A percentile compares a stretch with the other conserved stretches of the same genome.
Evolutionary conservation across 1,140 invertebrate species (phyloP).

Genomic region (Dendroctonus ponderosae): DNA sequence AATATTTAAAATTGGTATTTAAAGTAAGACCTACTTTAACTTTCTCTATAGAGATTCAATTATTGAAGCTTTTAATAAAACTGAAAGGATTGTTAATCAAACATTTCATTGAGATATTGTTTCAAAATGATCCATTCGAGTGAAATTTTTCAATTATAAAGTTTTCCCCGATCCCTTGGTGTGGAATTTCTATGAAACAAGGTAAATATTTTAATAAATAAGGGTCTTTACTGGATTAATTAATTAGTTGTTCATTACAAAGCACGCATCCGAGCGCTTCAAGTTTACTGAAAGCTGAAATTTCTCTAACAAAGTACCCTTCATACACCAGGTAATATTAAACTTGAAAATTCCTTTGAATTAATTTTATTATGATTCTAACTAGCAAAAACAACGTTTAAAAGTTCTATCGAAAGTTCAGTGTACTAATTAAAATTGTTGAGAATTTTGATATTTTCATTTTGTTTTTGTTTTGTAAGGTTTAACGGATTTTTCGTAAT

Average conservation of each 20-base stretch:
- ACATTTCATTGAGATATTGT: slow-evolving; percentile 22
- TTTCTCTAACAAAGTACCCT: slow-evolving; percentile 37
- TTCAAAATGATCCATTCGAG: slow-evolving; percentile 7
- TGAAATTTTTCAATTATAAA: slow-evolving; percentile 33
- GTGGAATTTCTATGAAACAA: slow-evolving; percentile 36
- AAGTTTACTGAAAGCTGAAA: slow-evolving; percentile 37
- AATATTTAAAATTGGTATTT: too few relatives aligned
- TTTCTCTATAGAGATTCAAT: too few relatives aligned
- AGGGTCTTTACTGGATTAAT: slow-evolving; percentile 37
- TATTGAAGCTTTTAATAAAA: background rate
- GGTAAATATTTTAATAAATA: slow-evolving; percentile 39
- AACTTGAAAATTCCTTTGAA: slow-evolving; percentile 38
- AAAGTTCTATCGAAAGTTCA: slow-evolving; percentile 30
- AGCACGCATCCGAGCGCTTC: slow-evolving; percentile 35
- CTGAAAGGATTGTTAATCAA: slow-evolving; percentile 11
- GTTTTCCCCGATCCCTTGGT: slow-evolving; percentile 23
- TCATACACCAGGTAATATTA: slow-evolving; percentile 38
- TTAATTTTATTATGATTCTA: slow-evolving; percentile 35
- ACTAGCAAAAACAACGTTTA: slow-evolving; percentile 29
- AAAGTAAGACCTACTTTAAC: too few relatives aligned
- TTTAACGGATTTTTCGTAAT: background rate
- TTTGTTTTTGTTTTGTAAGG: background rate
- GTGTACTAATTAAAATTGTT: slow-evolving; percentile 35
- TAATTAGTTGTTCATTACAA: slow-evolving; percentile 39
- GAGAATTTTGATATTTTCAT: slow-evolving; percentile 7